A percentile compares a stretch with the other conserved stretches of the same genome.
Evolutionary conservation across 2,888 invertebrate species (phyloP).

Genomic region (Aphodius granarius): DNA sequence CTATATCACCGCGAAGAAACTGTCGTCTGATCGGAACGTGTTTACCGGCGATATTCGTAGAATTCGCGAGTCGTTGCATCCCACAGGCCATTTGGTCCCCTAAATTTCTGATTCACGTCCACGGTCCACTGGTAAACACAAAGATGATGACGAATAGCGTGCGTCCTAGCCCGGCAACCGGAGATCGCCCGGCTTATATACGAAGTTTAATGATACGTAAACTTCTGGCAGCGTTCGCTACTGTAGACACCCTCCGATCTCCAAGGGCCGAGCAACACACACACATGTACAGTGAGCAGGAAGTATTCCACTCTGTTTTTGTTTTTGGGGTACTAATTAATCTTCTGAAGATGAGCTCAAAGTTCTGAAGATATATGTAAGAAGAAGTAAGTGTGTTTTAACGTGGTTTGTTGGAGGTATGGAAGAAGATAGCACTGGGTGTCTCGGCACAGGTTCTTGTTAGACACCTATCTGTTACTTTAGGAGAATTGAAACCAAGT

Average conservation of each 20-base stretch:
- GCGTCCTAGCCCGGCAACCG: slow-evolving; percentile 29
- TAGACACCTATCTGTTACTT: too few relatives aligned
- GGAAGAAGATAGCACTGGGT: too few relatives aligned
- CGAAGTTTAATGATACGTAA: slow-evolving; percentile 44
- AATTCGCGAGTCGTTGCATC: slow-evolving; percentile 31
- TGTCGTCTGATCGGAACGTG: too few relatives aligned
- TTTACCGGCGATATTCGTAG: too few relatives aligned
- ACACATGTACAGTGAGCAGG: neutral
- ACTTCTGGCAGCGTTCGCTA: slow-evolving; percentile 34
- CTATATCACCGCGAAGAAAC: too few relatives aligned
- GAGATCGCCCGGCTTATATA: slow-evolving; percentile 41
- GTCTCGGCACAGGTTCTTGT: too few relatives aligned
- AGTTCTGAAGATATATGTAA: too few relatives aligned
- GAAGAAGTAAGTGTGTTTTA: too few relatives aligned
- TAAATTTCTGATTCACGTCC: slow-evolving; percentile 35
- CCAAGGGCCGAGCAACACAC: neutral
- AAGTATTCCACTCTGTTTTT: neutral
- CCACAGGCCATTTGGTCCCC: slow-evolving; percentile 36
- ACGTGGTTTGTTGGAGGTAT: too few relatives aligned
- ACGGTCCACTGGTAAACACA: slow-evolving; percentile 35
- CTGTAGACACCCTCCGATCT: slow-evolving; percentile 8
- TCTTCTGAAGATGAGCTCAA: too few relatives aligned
- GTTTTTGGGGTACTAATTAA: neutral
- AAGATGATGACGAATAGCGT: slow-evolving; percentile 37
- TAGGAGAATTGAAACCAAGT: too few relatives aligned